Conservation (phyloP, 2,113 vertebrate genomes). For the Pterocles gutturalis region DNA sequence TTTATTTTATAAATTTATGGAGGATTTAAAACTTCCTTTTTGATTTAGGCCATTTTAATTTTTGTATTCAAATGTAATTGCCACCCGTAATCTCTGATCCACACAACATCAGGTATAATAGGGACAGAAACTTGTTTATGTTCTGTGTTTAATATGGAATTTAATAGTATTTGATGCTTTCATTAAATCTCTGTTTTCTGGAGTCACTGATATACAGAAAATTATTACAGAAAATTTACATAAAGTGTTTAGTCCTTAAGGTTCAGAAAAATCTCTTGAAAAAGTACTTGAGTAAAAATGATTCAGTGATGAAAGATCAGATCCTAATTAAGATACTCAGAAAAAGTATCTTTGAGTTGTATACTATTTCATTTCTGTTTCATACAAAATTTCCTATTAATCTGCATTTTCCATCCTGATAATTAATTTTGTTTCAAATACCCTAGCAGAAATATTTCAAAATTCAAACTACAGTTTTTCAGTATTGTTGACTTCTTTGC, state of each 20-base stretch:
- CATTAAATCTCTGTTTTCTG: not conserved
- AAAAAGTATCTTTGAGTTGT: not conserved
- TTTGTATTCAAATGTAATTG: not conserved
- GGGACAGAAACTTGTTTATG: not conserved
- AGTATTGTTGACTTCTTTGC: not conserved
- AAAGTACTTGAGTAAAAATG: not conserved
- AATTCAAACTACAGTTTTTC: not conserved
- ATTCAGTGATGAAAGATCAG: not conserved
- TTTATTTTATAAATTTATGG: not conserved
- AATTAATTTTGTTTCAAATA: not conserved
- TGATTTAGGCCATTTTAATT: not conserved
- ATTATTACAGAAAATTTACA: not conserved
- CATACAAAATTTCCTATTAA: not conserved
- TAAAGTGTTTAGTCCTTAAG: not conserved
- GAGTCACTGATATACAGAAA: not conserved
- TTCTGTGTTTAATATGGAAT: not conserved
- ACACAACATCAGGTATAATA: not conserved
- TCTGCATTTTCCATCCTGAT: not conserved
- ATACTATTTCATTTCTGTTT: not conserved
- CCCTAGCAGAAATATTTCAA: not conserved
- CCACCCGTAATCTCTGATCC: not conserved
- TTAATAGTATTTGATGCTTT: not conserved
- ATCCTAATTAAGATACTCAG: not conserved
- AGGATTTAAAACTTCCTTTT: not conserved
- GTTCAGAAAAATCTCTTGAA: not conserved